phyloP scores from a whole-genome alignment of 2,888 invertebrate genomes.

The Cenopis cana region DNA sequence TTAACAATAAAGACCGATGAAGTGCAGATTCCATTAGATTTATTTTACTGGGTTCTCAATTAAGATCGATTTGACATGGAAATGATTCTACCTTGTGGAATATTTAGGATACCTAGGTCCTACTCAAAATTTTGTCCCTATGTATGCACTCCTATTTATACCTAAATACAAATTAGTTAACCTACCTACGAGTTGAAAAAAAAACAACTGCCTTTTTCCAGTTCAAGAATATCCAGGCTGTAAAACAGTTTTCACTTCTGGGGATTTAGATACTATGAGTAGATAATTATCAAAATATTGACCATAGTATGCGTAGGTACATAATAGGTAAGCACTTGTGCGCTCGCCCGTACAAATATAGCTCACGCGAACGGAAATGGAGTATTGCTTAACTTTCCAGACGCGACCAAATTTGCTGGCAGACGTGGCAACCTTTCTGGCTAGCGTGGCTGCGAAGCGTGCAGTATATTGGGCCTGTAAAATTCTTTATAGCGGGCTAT shows the following conservation, averaged over 20 bases:
- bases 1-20: neutral
- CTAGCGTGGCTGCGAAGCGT: neutral
- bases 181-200: neutral
- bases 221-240: neutral
- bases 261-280: neutral
- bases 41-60: neutral
- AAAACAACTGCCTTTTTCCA: neutral
- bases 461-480: slow-evolving; percentile 7
- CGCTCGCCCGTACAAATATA: slow-evolving; percentile 35
- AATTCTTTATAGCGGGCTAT: neutral
- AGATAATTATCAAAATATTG: neutral
- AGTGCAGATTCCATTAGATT: neutral
- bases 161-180: no score
- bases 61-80: neutral
- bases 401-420: slow-evolving; percentile 38
- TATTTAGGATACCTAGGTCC: no score
- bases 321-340: slow-evolving; percentile 20
- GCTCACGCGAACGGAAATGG: slow-evolving; percentile 58
- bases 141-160: no score
- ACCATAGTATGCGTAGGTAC: neutral
- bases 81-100: neutral
- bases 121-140: no score
- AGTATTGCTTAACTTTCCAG: slow-evolving; percentile 55
- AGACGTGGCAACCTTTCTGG: slow-evolving; percentile 22
- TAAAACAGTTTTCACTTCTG: neutral